Evolutionary conservation across 2,888 invertebrate species (phyloP).

Genomic region (Dynastes grantii): DNA sequence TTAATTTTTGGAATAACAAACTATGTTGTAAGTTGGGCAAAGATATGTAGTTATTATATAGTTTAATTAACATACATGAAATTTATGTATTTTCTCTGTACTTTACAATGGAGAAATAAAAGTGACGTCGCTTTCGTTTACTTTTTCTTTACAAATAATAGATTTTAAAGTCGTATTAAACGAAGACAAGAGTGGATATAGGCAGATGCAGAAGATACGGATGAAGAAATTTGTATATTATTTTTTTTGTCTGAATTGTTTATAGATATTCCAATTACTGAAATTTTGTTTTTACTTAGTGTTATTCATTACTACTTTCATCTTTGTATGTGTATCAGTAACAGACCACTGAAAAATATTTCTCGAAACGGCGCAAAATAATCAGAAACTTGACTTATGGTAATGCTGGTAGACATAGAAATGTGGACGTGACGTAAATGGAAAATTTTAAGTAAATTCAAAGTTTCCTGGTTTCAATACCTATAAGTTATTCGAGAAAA

Average conservation of each 20-base stretch:
- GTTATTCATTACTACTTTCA: constrained; percentile 44
- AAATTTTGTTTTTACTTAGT: constrained; percentile 47
- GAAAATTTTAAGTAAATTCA: constrained; percentile 47
- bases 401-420: constrained; percentile 48
- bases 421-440: constrained; percentile 30
- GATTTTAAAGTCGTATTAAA: constrained; percentile 8
- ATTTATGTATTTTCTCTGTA: constrained; percentile 58
- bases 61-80: constrained; percentile 51
- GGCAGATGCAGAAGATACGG: constrained; percentile 4
- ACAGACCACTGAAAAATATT: constrained; percentile 36
- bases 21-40: constrained; percentile 55
- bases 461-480: constrained; percentile 43
- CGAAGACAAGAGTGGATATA: background rate
- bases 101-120: constrained; percentile 59
- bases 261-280: constrained; percentile 41
- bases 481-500: constrained; percentile 44
- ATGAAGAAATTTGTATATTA: constrained; percentile 28
- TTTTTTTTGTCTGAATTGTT: constrained; percentile 39
- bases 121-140: constrained; percentile 32
- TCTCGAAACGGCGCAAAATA: constrained; percentile 18
- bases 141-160: constrained; percentile 15
- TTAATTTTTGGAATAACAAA: constrained; percentile 6
- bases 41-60: constrained; percentile 37
- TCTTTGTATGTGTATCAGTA: constrained; percentile 43
- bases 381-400: constrained; percentile 54